Base-by-base conservation (phyloP, 2,888 invertebrate genomes). In the Diarsia rubi region DNA sequence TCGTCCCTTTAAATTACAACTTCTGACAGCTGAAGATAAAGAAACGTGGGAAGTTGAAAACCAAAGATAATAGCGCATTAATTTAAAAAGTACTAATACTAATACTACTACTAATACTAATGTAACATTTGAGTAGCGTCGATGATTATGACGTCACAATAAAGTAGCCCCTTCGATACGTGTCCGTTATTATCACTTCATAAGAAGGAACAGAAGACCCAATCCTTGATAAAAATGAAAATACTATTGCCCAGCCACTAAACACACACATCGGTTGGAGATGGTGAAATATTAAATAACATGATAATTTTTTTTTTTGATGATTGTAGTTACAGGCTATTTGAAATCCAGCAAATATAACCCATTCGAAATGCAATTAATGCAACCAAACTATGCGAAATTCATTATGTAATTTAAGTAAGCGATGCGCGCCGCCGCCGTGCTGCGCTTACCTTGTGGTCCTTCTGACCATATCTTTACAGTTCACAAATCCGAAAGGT, bases 401-500 rank as follows among this genome's bases (percentile, higher is more conserved):
- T 42, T 16, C 1, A 14, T 12, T 14, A 37, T 9, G 2, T n/a
- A 12, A 0, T 62, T 4, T 52, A 4, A 37, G 37, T 37, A 37
- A 5, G 5, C 0, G 12, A 16, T 11, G 19, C 21, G 21, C 9
- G 54, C 11, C n/a, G n/a, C n/a, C n/a, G n/a, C n/a, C n/a, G n/a
- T n/a, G n/a, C n/a, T n/a, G n/a, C 27, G 14, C 3, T 67, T 59
- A 0, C 6, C 45, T 42, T 16, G n/a, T 83, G 69, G 21, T 63
- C 69, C 84, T 83, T 83, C 69, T 83, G 67, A 44, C 11, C 12
- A 44, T 66, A 74, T 31, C 14, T 60, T 47, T 4, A 16, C 19
- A 47, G 45, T 24, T 66, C 67, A 80, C 24, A 73, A 79, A 65
- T 74, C 65, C 47, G 69, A 69, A 52, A 82, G 65, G 83, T 73